phyloP scores from a whole-genome alignment of 2,888 invertebrate species.

The Philereme transversata region DNA sequence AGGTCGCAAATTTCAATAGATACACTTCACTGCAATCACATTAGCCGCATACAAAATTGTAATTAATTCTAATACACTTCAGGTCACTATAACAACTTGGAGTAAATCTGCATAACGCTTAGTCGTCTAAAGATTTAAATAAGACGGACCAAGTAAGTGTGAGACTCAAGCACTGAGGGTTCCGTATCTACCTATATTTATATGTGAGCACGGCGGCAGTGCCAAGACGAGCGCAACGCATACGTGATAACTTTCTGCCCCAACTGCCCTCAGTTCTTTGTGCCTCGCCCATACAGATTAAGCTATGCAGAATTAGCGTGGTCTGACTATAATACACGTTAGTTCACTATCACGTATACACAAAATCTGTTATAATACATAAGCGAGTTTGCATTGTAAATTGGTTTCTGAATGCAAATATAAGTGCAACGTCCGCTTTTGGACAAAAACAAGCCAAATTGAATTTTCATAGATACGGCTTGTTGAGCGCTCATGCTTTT shows the following conservation, averaged over 20 bases:
- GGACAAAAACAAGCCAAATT: slow-evolving; percentile 72
- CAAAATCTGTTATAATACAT: slow-evolving; percentile 49
- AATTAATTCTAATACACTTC: slow-evolving; percentile 33
- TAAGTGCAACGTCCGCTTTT: slow-evolving; percentile 59
- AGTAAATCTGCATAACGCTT: too few relatives aligned
- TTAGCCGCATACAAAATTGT: slow-evolving; percentile 15
- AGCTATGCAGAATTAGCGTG: too few relatives aligned
- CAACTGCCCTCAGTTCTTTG: too few relatives aligned
- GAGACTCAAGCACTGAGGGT: too few relatives aligned
- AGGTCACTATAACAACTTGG: slow-evolving; percentile 12
- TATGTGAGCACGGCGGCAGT: too few relatives aligned
- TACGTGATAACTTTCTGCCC: too few relatives aligned
- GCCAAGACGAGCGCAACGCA: too few relatives aligned
- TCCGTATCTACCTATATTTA: too few relatives aligned
- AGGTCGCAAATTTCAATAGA: slow-evolving; percentile 16
- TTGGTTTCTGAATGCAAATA: slow-evolving; percentile 74
- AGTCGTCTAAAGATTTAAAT: too few relatives aligned
- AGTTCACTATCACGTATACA: slow-evolving; percentile 34
- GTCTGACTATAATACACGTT: slow-evolving; percentile 32
- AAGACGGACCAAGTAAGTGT: too few relatives aligned
- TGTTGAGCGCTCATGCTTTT: slow-evolving; percentile 35
- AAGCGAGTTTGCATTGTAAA: slow-evolving; percentile 78
- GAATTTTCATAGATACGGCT: slow-evolving; percentile 72
- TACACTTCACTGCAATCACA: slow-evolving; percentile 1
- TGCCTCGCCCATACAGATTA: too few relatives aligned